Conservation (phyloP, 2,888 invertebrate species). For the Melanostoma mellinum region DNA sequence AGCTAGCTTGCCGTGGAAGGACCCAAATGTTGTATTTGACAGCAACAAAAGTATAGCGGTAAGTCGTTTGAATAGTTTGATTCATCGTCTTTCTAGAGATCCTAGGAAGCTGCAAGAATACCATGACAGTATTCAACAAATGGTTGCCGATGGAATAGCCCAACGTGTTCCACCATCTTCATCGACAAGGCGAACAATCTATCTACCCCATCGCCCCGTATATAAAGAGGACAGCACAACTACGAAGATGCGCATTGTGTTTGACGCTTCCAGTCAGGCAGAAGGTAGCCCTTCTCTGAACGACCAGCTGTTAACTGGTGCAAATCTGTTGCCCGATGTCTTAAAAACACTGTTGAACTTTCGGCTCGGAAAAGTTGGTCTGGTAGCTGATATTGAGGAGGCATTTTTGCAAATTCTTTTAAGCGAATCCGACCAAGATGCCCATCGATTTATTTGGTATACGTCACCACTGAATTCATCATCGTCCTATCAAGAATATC, state of each 20-base stretch:
- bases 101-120: constrained; percentile 18
- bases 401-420: constrained; percentile 18
- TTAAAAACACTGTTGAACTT: constrained; percentile 31
- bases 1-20: constrained; percentile 17
- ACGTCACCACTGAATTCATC: background rate
- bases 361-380: constrained; percentile 14
- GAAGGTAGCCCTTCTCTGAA: constrained; percentile 17
- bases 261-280: constrained; percentile 34
- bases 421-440: constrained; percentile 16
- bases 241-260: constrained; percentile 30
- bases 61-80: constrained; percentile 18
- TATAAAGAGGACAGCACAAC: constrained; percentile 32
- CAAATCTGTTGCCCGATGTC: constrained; percentile 43
- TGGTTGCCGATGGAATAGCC: constrained; percentile 24
- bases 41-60: constrained; percentile 8
- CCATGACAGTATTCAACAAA: constrained; percentile 15
- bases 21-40: constrained; percentile 2
- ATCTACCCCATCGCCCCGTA: constrained; percentile 25
- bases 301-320: constrained; percentile 26
- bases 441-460: constrained; percentile 30
- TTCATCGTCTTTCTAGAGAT: constrained; percentile 30
- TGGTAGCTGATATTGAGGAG: constrained; percentile 19
- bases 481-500: constrained; percentile 13
- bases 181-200: constrained; percentile 13
- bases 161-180: constrained; percentile 25